These are phyloP conservation scores for Phaenicophaeus curvirostris DNA, from an alignment of 2,797 vertebrate species.

Conservation along the genomic window DNA sequence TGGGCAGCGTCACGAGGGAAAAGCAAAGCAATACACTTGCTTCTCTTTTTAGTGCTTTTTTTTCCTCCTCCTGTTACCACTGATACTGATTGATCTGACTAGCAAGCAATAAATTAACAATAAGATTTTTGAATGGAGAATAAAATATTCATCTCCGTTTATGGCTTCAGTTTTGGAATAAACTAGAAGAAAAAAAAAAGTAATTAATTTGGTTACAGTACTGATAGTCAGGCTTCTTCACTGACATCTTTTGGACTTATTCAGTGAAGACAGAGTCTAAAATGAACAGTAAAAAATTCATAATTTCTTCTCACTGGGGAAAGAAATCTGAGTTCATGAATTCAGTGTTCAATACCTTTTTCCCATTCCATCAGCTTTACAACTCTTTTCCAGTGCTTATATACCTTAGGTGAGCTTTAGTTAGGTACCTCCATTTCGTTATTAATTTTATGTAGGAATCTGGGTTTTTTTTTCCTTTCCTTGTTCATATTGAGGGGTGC, in stretches of 20 bases:
- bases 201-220: not conserved
- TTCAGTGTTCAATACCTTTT: not conserved
- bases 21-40: not conserved
- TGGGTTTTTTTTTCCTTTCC: not conserved
- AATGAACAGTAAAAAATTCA: not conserved
- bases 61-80: accelerated
- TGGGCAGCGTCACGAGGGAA: not conserved
- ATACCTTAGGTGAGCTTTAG: not conserved
- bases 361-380: not conserved
- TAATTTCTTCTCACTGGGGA: not conserved
- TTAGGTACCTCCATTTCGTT: not conserved
- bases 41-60: not conserved
- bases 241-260: not conserved
- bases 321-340: not conserved
- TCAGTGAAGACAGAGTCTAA: not conserved
- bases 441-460: not conserved
- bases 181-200: not conserved
- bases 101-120: not conserved
- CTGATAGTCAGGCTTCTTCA: not conserved
- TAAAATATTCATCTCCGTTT: not conserved
- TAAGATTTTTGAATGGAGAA: not conserved
- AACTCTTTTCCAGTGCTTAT: not conserved
- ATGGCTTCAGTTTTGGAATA: not conserved
- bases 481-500: not conserved
- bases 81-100: not conserved